These are phyloP conservation scores for Lochmaea capreae DNA, from an alignment of 2,888 invertebrate species.

Conservation along the genomic window DNA sequence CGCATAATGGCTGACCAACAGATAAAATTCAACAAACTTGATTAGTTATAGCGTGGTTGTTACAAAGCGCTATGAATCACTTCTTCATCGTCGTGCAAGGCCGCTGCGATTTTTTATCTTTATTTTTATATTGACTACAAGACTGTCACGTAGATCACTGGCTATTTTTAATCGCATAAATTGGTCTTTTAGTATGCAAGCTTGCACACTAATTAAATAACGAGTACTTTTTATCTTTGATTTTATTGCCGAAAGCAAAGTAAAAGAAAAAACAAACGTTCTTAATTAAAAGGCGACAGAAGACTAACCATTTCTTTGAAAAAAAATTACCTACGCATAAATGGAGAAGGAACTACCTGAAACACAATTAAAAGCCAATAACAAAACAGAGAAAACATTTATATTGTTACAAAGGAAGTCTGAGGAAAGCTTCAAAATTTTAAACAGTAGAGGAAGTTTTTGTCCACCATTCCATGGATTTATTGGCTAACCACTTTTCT, in stretches of 20 bases:
- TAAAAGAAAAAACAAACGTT: not conserved
- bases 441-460: no score
- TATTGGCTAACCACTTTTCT: no score
- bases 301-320: not conserved
- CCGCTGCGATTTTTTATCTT: slow-evolving; percentile 18
- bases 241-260: not conserved
- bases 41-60: slow-evolving; percentile 32
- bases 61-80: slow-evolving; percentile 34
- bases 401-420: no score
- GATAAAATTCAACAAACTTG: slow-evolving; percentile 31
- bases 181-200: not conserved
- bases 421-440: no score
- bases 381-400: no score
- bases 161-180: slow-evolving; percentile 1
- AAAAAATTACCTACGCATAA: no score
- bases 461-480: no score
- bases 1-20: slow-evolving; percentile 33
- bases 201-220: not conserved
- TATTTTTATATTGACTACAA: slow-evolving; percentile 24
- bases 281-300: not conserved
- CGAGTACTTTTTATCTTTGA: not conserved
- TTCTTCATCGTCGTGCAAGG: slow-evolving; percentile 30
- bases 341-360: no score
- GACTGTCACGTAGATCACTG: slow-evolving; percentile 14
- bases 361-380: no score